Evolutionary conservation across 2,888 invertebrate genomes (phyloP), one percentile per base, ranked within the genome.

Genomic region (Parnassius glacialis): DNA sequence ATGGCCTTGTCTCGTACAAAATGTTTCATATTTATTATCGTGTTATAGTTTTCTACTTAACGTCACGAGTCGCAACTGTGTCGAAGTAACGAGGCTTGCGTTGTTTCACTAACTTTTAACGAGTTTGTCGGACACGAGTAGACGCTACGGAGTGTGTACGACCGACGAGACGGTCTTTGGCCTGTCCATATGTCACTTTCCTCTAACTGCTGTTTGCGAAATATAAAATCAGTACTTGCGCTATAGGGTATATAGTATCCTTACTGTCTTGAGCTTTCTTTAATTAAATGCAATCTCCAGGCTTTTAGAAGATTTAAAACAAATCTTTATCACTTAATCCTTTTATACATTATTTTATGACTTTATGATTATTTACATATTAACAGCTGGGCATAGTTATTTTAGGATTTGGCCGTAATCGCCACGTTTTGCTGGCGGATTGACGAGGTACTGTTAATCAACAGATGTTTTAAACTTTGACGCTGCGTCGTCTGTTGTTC

Each of bases 41-140:
- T 81, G 85, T 85, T 85, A 87, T 82, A 87, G 81, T 90, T 87
- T 84, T 82, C 80, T 87, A 86, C 87, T 90, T 90, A 88, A 81
- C 86, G 87, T 84, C 84, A 74, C 69, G 74, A 81, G 82, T 82
- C 79, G 83, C 88, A 85, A 87, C 88, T 88, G 87, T 89, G 87
- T 85, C 76, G 76, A 79, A 84, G 85, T 84, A 81, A 76, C 73
- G 74, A 75, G 79, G 82, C 82, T 84, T 82, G 81, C 83, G 88
- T 87, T 89, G 89, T 88, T 86, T 85, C 83, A 70, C 82, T 78
- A 90, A 90, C 84, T 90, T 90, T 90, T 90, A 90, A 90, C 90
- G 90, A 90, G 90, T 90, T 90, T 89, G 90, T 87, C 80, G 90
- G 90, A 88, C 90, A 85, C 76, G 80, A 75, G 75, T 79, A 73